These are phyloP conservation scores for Macrotis lagotis DNA, from an alignment of 2,113 vertebrate species.

Conservation along the genomic window DNA sequence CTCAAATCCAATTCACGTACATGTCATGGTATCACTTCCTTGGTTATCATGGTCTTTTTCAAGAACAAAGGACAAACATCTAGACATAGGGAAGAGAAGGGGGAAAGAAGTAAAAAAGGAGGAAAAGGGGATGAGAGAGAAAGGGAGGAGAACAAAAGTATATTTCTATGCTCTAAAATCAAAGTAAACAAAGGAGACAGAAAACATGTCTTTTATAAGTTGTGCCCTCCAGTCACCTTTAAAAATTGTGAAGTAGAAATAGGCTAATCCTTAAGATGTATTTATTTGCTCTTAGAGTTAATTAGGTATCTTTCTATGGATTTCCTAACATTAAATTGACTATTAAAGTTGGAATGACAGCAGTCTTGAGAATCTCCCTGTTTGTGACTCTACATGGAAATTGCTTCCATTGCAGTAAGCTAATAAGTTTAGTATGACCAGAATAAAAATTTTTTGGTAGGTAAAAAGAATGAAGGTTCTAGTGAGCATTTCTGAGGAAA, in stretches of 20 bases:
- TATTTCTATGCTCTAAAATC: neutral
- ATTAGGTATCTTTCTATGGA: conserved; percentile 5
- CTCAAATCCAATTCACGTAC: too few relatives aligned
- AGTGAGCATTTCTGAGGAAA: neutral
- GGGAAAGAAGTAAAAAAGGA: too few relatives aligned
- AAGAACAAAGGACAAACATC: too few relatives aligned
- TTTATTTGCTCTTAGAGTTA: neutral
- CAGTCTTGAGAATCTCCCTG: neutral
- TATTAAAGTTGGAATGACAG: neutral
- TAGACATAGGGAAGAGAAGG: too few relatives aligned
- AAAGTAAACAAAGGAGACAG: neutral
- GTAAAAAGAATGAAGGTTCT: neutral
- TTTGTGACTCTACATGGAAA: neutral
- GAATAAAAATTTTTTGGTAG: neutral
- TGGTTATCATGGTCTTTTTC: too few relatives aligned
- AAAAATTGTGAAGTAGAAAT: neutral
- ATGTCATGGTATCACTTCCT: too few relatives aligned
- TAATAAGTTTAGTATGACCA: neutral
- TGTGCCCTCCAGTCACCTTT: neutral
- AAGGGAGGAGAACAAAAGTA: too few relatives aligned
- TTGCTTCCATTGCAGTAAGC: neutral
- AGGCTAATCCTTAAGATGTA: neutral
- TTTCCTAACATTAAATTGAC: neutral
- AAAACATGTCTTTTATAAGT: neutral
- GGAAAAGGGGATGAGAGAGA: too few relatives aligned